These are phyloP conservation scores for Parnassius apollo DNA, from an alignment of 2,888 invertebrate genomes.

Conservation along the genomic window DNA sequence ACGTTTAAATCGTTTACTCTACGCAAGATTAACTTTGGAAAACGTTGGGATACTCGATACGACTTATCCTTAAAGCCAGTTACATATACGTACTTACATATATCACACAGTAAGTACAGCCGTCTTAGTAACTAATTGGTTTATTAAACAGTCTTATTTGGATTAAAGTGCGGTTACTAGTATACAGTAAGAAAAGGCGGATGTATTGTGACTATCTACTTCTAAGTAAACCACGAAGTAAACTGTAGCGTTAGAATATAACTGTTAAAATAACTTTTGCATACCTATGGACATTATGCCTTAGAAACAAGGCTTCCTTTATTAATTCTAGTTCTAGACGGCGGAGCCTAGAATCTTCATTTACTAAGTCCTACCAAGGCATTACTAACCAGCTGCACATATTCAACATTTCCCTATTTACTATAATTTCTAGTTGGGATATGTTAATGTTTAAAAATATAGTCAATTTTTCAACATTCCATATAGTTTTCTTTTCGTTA, in stretches of 20 bases:
- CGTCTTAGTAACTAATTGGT: neutral
- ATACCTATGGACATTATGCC: neutral
- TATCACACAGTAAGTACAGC: neutral
- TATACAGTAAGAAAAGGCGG: neutral
- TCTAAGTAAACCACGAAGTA: neutral
- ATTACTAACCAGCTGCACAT: conserved; percentile 7
- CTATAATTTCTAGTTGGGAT: conserved; percentile 6
- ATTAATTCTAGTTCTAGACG: neutral
- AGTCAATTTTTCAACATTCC: neutral
- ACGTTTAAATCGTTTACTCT: neutral
- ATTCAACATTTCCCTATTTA: conserved; percentile 1
- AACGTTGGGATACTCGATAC: neutral
- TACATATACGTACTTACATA: neutral
- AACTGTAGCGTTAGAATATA: neutral
- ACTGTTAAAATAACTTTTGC: neutral
- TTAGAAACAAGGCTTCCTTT: conserved; percentile 3
- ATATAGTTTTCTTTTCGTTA: too few species aligned
- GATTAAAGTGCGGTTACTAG: neutral
- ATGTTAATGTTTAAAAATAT: neutral
- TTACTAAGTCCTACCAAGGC: neutral
- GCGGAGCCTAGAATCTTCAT: conserved; percentile 2
- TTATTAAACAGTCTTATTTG: neutral
- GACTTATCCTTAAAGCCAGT: conserved; percentile 5
- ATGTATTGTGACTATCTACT: neutral
- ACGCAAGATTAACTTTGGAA: neutral